These are phyloP conservation scores for Neostethus bicornis DNA, from an alignment of 2,797 vertebrate genomes.

Conservation along the genomic window DNA sequence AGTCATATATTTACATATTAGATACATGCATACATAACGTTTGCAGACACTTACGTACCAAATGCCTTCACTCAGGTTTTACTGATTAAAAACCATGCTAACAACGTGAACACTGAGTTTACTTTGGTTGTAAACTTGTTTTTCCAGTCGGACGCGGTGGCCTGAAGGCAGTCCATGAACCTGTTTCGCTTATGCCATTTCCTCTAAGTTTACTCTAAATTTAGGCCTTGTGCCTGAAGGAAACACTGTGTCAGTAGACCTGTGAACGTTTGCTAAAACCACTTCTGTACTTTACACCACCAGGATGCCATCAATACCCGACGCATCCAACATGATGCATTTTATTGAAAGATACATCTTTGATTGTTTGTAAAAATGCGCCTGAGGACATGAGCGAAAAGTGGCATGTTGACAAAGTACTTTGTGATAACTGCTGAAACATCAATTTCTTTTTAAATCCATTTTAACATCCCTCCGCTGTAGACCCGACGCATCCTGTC, in stretches of 20 bases:
- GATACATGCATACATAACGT: too few relatives aligned
- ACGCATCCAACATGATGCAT: constrained; percentile 11
- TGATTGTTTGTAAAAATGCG: constrained; percentile 49
- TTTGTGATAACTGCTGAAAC: constrained; percentile 62
- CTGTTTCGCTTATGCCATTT: constrained; percentile 37
- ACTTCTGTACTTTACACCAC: constrained; percentile 13
- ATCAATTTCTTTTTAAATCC: constrained; percentile 71
- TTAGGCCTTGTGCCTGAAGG: constrained; percentile 57
- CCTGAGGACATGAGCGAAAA: constrained; percentile 39
- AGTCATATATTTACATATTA: constrained; percentile 36
- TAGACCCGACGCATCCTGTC: constrained; percentile 58
- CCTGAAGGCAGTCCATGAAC: constrained; percentile 49
- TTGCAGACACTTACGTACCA: too few relatives aligned
- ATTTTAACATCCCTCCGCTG: constrained; percentile 48
- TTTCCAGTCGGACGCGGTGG: constrained; percentile 41
- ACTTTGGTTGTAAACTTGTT: too few relatives aligned
- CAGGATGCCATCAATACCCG: constrained; percentile 22
- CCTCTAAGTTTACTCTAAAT: constrained; percentile 66
- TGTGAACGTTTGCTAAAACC: constrained; percentile 42
- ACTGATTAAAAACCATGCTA: too few relatives aligned
- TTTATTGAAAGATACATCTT: constrained; percentile 47
- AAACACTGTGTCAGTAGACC: constrained; percentile 31
- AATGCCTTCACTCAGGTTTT: too few relatives aligned
- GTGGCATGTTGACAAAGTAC: constrained; percentile 47
- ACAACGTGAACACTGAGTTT: too few relatives aligned